These are phyloP conservation scores for Scaptodrosophila lebanonensis DNA, from an alignment of 1,140 invertebrate species.

Conservation along the genomic window DNA sequence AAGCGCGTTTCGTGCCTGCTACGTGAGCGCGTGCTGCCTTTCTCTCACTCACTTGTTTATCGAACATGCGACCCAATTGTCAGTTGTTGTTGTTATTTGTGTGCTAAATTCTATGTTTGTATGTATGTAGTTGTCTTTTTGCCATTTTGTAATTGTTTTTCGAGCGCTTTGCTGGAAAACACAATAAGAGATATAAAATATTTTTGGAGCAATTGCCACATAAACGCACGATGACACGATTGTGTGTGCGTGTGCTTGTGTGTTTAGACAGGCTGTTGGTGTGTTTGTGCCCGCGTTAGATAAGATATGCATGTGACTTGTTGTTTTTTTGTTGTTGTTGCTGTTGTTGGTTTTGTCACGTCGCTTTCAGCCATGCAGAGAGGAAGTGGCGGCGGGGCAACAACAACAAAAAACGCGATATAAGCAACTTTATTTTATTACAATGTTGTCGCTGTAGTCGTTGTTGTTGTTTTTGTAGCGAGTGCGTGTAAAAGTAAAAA, in stretches of 20 bases:
- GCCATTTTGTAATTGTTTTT: conserved; percentile 62
- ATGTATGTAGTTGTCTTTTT: conserved; percentile 44
- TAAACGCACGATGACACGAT: conserved; percentile 1
- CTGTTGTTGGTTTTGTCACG: no score
- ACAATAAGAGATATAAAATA: conserved; percentile 50
- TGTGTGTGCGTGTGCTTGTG: conserved; percentile 3
- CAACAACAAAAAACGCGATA: conserved; percentile 42
- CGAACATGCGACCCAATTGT: conserved; percentile 46
- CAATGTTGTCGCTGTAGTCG: conserved; percentile 1
- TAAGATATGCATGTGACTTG: conserved; percentile 69
- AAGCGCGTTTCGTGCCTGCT: no score
- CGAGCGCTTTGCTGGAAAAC: conserved; percentile 21
- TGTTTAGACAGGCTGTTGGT: no score
- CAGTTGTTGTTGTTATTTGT: conserved; percentile 10
- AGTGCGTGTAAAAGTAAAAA: conserved; percentile 5
- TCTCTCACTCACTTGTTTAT: not conserved
- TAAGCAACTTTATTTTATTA: conserved; percentile 21
- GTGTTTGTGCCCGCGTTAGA: conserved; percentile 26
- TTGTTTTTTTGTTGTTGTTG: no score
- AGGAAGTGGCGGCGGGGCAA: conserved; percentile 55
- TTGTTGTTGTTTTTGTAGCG: not conserved
- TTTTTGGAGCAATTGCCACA: conserved; percentile 52
- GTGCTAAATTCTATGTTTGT: no score
- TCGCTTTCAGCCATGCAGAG: no score
- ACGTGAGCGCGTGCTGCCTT: not conserved